A percentile compares a stretch with the other conserved stretches of the same genome.
Conservation (phyloP, 2,113 vertebrate genomes). For the Dromaius novaehollandiae region DNA sequence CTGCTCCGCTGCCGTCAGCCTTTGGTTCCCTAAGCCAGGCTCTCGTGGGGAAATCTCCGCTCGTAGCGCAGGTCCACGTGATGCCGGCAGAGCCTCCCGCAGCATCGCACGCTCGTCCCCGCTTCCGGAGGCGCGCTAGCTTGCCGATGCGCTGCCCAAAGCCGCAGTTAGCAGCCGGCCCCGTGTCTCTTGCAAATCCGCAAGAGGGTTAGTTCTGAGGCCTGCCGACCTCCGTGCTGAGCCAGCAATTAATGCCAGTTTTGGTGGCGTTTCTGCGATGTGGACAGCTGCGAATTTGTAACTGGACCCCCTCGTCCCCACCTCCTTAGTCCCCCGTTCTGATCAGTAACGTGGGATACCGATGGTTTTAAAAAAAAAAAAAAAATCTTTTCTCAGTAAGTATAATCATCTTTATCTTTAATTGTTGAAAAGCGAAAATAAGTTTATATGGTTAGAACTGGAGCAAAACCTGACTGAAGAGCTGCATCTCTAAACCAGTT, state of each 20-base stretch:
- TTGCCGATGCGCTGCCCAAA: background rate
- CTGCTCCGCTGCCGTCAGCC: slow-evolving; percentile 15
- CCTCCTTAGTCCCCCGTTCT: slow-evolving; percentile 5
- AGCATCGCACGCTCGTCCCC: slow-evolving; percentile 6
- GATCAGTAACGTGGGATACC: slow-evolving; percentile 1
- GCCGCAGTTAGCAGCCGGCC: background rate
- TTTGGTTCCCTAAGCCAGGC: slow-evolving; percentile 25
- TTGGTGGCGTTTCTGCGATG: slow-evolving; percentile 27
- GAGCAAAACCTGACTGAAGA: slow-evolving; percentile 78
- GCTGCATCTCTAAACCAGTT: slow-evolving; percentile 85
- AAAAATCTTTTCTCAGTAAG: slow-evolving; percentile 52
- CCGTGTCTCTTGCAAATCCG: background rate
- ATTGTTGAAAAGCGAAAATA: slow-evolving; percentile 36
- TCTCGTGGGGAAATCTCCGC: background rate
- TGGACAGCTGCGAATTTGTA: slow-evolving; percentile 35
- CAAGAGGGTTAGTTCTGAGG: slow-evolving; percentile 29
- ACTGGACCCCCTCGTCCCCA: background rate
- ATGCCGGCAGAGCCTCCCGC: slow-evolving; percentile 25
- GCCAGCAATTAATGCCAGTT: slow-evolving; percentile 5
- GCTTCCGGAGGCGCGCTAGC: background rate
- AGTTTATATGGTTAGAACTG: slow-evolving; percentile 70
- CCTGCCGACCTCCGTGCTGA: background rate
- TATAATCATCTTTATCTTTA: slow-evolving; percentile 39
- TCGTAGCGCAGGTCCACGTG: background rate
- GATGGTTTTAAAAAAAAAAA: background rate